Evolutionary conservation across 2,888 invertebrate genomes (phyloP), one percentile per base, ranked within the genome.

Genomic region (Cephus spinipes): DNA sequence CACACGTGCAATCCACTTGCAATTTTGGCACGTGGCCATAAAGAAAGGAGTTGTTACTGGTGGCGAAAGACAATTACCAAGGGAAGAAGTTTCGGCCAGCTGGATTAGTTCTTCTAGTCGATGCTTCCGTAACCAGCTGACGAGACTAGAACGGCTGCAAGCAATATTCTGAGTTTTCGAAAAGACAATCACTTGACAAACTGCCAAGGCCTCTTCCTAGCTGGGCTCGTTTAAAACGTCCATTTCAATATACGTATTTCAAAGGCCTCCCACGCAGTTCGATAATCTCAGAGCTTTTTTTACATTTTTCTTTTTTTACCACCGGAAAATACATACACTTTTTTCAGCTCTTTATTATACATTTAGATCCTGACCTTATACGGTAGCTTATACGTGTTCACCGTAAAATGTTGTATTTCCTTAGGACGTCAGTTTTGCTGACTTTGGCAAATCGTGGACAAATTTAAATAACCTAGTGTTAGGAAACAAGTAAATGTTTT

Each of bases 121-220:
- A 55, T 1, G 40, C 23, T 55, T 23, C 15, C 40, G 23, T 55
- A 55, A 55, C 23, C 40, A 55, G 40, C 6, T 55, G 40, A 55
- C 40, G 9, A 23, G 40, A 9, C 40, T 55, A 55, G 40, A 55
- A 23, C 31, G 71, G 31, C 31, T 69, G 71, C 71, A 30, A n/a
- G 1, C 30, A 32, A 31, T 71, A 71, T 71, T 71, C 32, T 1
- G 30, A 32, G 30, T 32, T 71, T 71, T 71, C 31, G 71, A 81
- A 76, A 79, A 76, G 82, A 80, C 81, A 79, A 83, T 80, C 79
- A 80, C 82, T 80, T 83, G 83, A 75, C 73, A 11, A n/a, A n/a
- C 4, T 80, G 81, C 82, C 81, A 82, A 81, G 68, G 74, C 75
- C 40, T 40, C 4, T 40, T 0, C 23, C 40, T 9, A 55, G 40